Base-by-base conservation (phyloP, 2,888 invertebrate species). In the Lordiphosa andalusiaca region DNA sequence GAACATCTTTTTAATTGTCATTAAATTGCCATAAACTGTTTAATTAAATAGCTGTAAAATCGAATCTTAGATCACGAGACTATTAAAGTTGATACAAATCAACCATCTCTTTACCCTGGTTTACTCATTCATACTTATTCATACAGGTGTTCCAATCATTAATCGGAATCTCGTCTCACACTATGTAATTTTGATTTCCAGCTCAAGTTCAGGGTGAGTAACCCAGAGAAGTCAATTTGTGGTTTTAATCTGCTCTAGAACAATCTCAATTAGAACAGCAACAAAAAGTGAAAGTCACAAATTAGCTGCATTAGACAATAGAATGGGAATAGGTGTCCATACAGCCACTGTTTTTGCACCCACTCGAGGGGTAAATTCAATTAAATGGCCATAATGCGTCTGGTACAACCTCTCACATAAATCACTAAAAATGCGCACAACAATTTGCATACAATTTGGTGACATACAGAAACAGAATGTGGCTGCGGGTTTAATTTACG, bases 121-220 rank as follows among this genome's bases (percentile, higher is more conserved):
- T 23, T 59, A 61, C 9, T 39, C 16, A 33, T 46, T 33, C 33
- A 4, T 23, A 59, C 61, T 42, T 52, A 25, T 55, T 67, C 35
- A 52, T 19, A 51, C 63, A 83, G 76, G 73, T 76, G 81, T 58
- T 50, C 61, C 61, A 55, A 62, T 58, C 50, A 51, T 51, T 42
- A 12, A 40, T 9, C 25, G 21, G 12, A 4, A 42, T 42, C 25
- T 40, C 4, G 35, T 52, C 35, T 53, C 30, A 41, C 9, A 50
- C 37, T 42, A 6, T 49, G 62, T 68, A 68, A 44, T 68, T 55
- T 49, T 44, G 2, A 42, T 48, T 60, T 67, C 61, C 49, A 53
- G 46, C 61, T 40, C 80, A 84, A 78, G 84, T 78, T 78, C 80
- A 82, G 80, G 80, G 78, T 78, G 78, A 78, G 54, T 84, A 71